Evolutionary conservation across 2,888 invertebrate genomes (phyloP), one percentile per base, ranked within the genome.

Genomic region (Tetragonula carbonaria): DNA sequence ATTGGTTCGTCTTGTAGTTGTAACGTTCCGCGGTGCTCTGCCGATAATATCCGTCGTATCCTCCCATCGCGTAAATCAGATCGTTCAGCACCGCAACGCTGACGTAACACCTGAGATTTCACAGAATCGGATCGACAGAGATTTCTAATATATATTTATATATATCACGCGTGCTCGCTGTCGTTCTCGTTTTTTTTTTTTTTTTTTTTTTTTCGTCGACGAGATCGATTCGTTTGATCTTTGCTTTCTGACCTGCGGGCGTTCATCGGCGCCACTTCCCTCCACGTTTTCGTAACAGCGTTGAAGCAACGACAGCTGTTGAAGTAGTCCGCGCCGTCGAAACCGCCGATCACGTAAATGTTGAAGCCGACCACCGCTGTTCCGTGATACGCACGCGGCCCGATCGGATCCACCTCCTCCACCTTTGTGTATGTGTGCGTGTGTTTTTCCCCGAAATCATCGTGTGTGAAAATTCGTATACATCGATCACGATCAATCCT

Each of bases 371-470:
- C 96, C 0, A 98, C 98, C 0, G 98, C 98, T 0, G 98, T 97
- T n/a, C 98, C 98, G 93, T 99, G 99, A 94, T 99, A 99, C 0
- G 98, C 98, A 75, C 98, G 96, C 0, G 98, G 97, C 45, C 98
- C 98, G 18, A 96, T 96, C 4, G 97, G 97, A 94, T 98, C 98
- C 67, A 97, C 97, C 92, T 98, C 97, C 87, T 96, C 96, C 16
- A 97, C 96, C 96, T 96, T 83, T 45, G 33, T 18, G 53, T 74
- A 28, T 28, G 28, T 28, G 28, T 28, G 28, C 2, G 28, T 28
- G 28, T 28, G 28, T 45, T 62, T 28, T 23, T 11, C 23, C 23
- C 2, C 13, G 33, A 45, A 45, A 45, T 21, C 0, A 28, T 62
- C 8, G 0, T 3, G 33, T 28, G 28, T 28, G 3, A 33, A 33